Evolutionary conservation across 2,888 invertebrate species (phyloP).

Genomic region (Spisula subtruncata): DNA sequence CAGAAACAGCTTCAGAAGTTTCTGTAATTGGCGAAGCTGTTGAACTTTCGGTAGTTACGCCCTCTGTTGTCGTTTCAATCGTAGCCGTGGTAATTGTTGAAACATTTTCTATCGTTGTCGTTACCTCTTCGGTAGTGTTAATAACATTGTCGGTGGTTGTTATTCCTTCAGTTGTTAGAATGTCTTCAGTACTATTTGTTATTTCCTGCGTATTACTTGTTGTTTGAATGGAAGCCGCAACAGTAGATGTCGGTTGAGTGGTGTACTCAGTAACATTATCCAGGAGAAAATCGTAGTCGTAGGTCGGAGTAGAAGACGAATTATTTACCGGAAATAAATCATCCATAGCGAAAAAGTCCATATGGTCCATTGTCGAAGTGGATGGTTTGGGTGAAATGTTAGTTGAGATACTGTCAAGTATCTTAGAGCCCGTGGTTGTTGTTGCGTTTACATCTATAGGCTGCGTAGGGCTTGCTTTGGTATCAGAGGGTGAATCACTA

Average conservation of each 20-base stretch:
- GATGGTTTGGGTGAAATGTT: slow-evolving; percentile 15
- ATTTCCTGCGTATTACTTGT: not conserved
- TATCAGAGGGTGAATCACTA: not conserved
- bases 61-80: not conserved
- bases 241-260: not conserved
- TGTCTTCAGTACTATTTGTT: not conserved
- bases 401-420: not conserved
- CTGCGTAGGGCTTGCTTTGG: not conserved
- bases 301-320: not conserved
- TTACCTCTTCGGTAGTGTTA: not conserved
- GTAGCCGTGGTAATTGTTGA: not conserved
- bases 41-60: not conserved
- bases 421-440: not conserved
- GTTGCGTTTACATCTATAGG: not conserved
- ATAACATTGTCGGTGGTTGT: not conserved
- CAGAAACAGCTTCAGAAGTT: not conserved
- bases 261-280: not conserved
- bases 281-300: not conserved
- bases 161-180: not conserved
- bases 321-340: not conserved
- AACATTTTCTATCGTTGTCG: not conserved
- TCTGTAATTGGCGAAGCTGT: not conserved
- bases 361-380: slow-evolving; percentile 27
- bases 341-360: slow-evolving; percentile 57
- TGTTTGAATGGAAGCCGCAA: not conserved